Percentiles rank a stretch among this genome's conserved stretches.
phyloP scores from a whole-genome alignment of 2,797 vertebrate genomes.

The Thamnophis elegans region DNA sequence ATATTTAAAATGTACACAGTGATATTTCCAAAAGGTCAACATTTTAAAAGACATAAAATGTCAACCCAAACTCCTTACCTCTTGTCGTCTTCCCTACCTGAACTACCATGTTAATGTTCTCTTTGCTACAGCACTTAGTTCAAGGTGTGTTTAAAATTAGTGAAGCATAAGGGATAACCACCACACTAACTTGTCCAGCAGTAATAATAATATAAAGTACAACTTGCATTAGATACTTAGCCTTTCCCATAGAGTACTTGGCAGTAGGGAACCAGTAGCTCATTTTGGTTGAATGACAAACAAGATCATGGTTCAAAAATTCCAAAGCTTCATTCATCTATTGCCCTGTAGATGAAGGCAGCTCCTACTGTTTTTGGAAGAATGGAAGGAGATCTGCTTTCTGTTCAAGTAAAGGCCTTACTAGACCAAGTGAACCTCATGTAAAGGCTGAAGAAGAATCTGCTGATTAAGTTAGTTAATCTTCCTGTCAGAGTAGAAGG shows the following conservation, averaged over 20 bases:
- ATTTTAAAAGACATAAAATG: conserved; percentile 81
- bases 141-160: conserved; percentile 53
- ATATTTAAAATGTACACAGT: conserved; percentile 95
- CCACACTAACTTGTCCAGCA: neutral
- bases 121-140: conserved; percentile 54
- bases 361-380: neutral
- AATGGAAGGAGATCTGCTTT: neutral
- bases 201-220: conserved; percentile 3
- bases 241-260: neutral
- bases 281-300: neutral
- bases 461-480: neutral
- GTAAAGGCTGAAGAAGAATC: neutral
- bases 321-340: neutral
- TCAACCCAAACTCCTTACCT: conserved; percentile 65
- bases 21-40: conserved; percentile 93
- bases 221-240: neutral
- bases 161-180: conserved; percentile 31
- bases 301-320: neutral
- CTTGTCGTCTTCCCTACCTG: conserved; percentile 25
- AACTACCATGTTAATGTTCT: conserved; percentile 44
- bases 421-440: neutral
- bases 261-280: neutral
- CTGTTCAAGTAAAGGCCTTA: neutral
- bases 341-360: neutral
- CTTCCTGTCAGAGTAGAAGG: neutral